Evolutionary conservation across 2,113 vertebrate species (phyloP).

Genomic region (Hippocampus comes): DNA sequence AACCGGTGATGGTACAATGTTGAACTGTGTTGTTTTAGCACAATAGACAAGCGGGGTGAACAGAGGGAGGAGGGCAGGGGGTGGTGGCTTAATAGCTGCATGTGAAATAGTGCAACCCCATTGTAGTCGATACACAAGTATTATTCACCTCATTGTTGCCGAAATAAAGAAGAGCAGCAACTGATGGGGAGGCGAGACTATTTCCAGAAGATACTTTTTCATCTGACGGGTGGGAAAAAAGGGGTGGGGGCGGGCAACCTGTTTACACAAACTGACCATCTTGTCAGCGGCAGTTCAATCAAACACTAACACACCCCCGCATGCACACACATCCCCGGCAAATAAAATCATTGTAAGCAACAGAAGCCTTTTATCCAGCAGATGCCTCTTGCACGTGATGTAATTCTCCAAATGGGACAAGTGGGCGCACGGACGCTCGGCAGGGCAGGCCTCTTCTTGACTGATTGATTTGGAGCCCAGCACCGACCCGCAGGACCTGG

Average conservation of each 20-base stretch:
- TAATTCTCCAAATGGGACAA: slow-evolving; percentile 77
- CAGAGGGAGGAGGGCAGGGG: slow-evolving; percentile 13
- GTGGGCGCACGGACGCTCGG: slow-evolving; percentile 57
- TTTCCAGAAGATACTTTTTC: slow-evolving; percentile 54
- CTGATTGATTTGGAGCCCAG: slow-evolving; percentile 83
- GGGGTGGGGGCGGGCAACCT: slow-evolving; percentile 21
- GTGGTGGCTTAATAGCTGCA: slow-evolving; percentile 33
- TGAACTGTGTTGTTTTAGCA: slow-evolving; percentile 52
- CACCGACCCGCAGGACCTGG: slow-evolving; percentile 77
- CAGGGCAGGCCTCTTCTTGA: slow-evolving; percentile 69
- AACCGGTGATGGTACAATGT: background rate
- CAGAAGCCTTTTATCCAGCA: slow-evolving; percentile 68
- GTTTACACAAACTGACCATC: slow-evolving; percentile 51
- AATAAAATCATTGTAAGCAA: slow-evolving; percentile 72
- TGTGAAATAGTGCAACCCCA: slow-evolving; percentile 64
- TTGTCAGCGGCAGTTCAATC: slow-evolving; percentile 57
- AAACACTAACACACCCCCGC: slow-evolving; percentile 28
- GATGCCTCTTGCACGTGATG: slow-evolving; percentile 69
- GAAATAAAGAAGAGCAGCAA: slow-evolving; percentile 50
- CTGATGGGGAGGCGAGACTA: slow-evolving; percentile 52
- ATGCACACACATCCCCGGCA: slow-evolving; percentile 51
- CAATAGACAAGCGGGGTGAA: slow-evolving; percentile 41
- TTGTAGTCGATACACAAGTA: slow-evolving; percentile 61
- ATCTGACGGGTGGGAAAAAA: slow-evolving; percentile 23
- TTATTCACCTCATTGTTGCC: slow-evolving; percentile 66